These are phyloP conservation scores for Microctenopoma lineatum DNA, from an alignment of 2,797 vertebrate species.

Conservation along the genomic window DNA sequence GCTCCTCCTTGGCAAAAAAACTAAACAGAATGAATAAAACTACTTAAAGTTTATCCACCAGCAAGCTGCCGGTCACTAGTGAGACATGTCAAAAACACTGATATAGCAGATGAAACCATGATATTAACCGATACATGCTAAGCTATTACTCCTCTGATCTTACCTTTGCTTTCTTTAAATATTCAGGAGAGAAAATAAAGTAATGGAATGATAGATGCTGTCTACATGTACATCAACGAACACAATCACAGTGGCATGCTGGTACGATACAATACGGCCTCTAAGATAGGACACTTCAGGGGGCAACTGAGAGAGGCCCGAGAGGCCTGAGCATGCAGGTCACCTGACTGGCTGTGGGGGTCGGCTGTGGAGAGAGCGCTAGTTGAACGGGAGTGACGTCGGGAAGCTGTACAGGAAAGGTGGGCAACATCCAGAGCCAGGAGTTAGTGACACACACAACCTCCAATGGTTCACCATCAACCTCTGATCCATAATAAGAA, in stretches of 20 bases:
- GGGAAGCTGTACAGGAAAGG: conserved; percentile 95
- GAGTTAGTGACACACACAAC: conserved; percentile 81
- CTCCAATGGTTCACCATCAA: conserved; percentile 35
- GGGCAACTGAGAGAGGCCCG: background rate
- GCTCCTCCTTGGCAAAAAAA: background rate
- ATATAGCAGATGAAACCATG: conserved; percentile 38
- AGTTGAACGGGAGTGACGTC: conserved; percentile 99
- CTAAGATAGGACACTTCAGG: conserved; percentile 11
- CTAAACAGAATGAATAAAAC: background rate
- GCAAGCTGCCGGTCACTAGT: conserved; percentile 15
- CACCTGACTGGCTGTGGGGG: conserved; percentile 99
- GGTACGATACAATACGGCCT: conserved; percentile 50
- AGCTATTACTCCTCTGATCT: background rate
- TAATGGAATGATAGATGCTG: conserved; percentile 2
- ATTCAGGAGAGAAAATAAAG: conserved; percentile 11
- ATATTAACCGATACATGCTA: conserved; percentile 18
- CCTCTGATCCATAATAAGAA: background rate
- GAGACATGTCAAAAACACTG: background rate
- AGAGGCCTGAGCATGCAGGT: conserved; percentile 88
- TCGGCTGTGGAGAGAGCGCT: conserved; percentile 97
- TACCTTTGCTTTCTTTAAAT: conserved; percentile 11
- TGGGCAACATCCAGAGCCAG: conserved; percentile 83
- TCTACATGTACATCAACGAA: conserved; percentile 26
- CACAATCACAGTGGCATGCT: conserved; percentile 80
- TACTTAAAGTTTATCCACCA: background rate